A percentile compares a stretch with the other conserved stretches of the same genome.
Evolutionary conservation across 2,888 invertebrate genomes (phyloP).

Genomic region (Erebia ligea): DNA sequence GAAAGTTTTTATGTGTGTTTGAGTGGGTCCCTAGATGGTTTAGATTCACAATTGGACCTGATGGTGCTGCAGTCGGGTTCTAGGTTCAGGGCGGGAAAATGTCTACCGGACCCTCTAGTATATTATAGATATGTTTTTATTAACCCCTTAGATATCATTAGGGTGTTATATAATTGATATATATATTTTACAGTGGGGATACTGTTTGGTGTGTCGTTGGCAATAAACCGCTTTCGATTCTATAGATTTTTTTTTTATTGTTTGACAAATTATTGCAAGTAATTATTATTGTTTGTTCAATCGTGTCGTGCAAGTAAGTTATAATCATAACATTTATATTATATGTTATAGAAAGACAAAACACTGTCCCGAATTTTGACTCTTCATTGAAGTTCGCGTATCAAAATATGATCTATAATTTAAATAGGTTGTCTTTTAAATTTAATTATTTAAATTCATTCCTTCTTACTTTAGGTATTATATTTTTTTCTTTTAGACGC

Average conservation of each 20-base stretch:
- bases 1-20: no score
- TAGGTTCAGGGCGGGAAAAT: no score
- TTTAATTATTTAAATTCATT: slow-evolving; percentile 69
- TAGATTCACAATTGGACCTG: no score
- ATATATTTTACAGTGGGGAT: no score
- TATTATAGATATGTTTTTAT: no score
- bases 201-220: no score
- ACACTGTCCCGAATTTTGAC: slow-evolving; percentile 43
- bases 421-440: slow-evolving; percentile 56
- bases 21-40: no score
- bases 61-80: no score
- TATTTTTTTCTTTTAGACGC: slow-evolving; percentile 33
- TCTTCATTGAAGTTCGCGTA: slow-evolving; percentile 43
- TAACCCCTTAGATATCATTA: no score
- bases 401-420: slow-evolving; percentile 36
- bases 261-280: slow-evolving; percentile 3
- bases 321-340: slow-evolving; percentile 26
- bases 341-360: slow-evolving; percentile 32
- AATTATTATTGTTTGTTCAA: slow-evolving; percentile 23
- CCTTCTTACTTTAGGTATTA: slow-evolving; percentile 70
- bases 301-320: slow-evolving; percentile 44
- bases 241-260: slow-evolving; percentile 4
- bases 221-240: slow-evolving; percentile 4
- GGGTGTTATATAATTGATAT: no score
- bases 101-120: no score